phyloP scores from a whole-genome alignment of 2,888 invertebrate species.

The Erebia ligea region DNA sequence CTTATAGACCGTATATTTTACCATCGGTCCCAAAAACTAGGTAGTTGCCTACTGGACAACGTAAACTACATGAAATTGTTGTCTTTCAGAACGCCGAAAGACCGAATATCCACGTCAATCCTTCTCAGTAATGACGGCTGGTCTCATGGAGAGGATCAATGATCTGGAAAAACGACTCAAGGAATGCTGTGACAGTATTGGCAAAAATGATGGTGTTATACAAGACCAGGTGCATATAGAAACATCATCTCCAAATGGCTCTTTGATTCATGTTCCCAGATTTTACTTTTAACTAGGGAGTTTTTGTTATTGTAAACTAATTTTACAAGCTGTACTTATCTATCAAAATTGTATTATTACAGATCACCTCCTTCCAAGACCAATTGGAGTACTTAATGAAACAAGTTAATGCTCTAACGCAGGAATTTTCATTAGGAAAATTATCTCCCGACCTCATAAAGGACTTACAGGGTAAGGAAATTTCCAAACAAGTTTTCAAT shows the following conservation, averaged over 20 bases:
- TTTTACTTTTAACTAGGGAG: no score
- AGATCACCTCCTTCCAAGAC: slow-evolving; percentile 76
- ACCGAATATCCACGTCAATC: slow-evolving; percentile 39
- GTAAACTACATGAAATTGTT: background rate
- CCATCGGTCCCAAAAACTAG: no score
- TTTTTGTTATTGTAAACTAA: background rate
- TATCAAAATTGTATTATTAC: slow-evolving; percentile 41
- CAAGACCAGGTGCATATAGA: slow-evolving; percentile 54
- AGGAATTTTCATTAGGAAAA: slow-evolving; percentile 49
- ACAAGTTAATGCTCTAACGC: slow-evolving; percentile 52
- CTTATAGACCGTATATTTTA: no score
- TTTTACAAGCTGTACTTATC: background rate
- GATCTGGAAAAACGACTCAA: slow-evolving; percentile 60
- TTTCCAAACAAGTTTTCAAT: background rate
- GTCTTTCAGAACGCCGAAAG: slow-evolving; percentile 29
- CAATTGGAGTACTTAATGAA: slow-evolving; percentile 73
- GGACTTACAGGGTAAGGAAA: slow-evolving; percentile 64
- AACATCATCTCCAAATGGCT: background rate
- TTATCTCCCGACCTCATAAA: slow-evolving; percentile 64
- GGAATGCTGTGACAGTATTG: slow-evolving; percentile 58
- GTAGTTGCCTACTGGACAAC: no score
- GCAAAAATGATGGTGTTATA: slow-evolving; percentile 53
- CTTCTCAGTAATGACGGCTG: slow-evolving; percentile 39
- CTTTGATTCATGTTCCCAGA: no score
- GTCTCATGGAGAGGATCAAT: slow-evolving; percentile 52